Base-by-base conservation (phyloP, 2,888 invertebrate genomes). In the Erebia palarica region DNA sequence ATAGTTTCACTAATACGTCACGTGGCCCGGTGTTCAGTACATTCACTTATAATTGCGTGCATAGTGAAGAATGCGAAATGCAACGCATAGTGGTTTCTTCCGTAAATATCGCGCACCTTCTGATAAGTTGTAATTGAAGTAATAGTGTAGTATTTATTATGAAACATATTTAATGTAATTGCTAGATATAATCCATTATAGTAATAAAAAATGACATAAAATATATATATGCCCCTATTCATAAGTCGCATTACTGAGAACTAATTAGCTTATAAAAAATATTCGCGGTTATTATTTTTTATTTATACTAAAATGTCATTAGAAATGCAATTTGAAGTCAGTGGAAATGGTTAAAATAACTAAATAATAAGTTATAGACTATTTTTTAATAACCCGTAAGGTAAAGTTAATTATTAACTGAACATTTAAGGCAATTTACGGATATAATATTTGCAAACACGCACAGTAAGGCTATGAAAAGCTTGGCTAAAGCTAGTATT, bases 21-120 rank as follows among this genome's bases (percentile, higher is more conserved):
- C 51, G 51, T 68, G 57, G 63, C 42, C 27, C 47, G 27, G 13
- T n/a, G 36, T 72, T 65, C 68, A 74, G 76, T 77, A 76, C 78
- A 77, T 80, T 80, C 79, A 79, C 80, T 80, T 75, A 76, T 76
- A 76, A 75, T 78, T 77, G 79, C 80, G 78, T 80, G 80, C 73
- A 76, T 72, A 75, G 76, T 77, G 75, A 78, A 78, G 78, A 75
- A 76, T 75, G 76, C 75, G 74, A 78, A 77, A 73, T 65, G 73
- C 77, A 36, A 78, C 78, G 80, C 80, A 76, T 53, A 69, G 70
- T 64, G 73, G 74, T 65, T 75, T 77, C 78, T 80, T 80, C 80
- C 80, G 80, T 78, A 77, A 80, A 78, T 78, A 79, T 71, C 70
- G 65, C 72, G 58, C 77, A 78, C 77, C 78, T 78, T 75, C 68